Conservation (phyloP, 2,113 vertebrate species). For the Lampris megalopsis region DNA sequence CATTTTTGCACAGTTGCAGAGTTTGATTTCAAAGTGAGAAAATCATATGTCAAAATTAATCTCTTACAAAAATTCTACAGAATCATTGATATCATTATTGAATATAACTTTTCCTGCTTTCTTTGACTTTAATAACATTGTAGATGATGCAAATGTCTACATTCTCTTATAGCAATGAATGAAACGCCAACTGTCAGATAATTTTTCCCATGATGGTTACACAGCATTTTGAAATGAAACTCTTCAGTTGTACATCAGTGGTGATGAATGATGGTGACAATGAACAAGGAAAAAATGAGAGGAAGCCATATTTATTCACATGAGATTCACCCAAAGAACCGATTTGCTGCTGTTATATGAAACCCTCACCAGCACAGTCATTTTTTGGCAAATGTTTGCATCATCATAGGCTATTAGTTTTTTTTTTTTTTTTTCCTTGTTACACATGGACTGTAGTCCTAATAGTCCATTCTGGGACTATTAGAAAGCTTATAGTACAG, state of each 20-base stretch:
- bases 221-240: conserved; percentile 22
- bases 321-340: conserved; percentile 1
- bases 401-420: not conserved
- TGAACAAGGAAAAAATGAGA: not conserved
- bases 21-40: conserved; percentile 26
- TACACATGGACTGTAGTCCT: not conserved
- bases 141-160: not conserved
- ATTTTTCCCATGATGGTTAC: not conserved
- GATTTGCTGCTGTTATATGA: not conserved
- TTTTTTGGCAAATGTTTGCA: not conserved
- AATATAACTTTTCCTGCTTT: not conserved
- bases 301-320: conserved; percentile 11
- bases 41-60: not conserved
- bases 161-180: not conserved
- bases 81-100: not conserved
- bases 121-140: conserved; percentile 10
- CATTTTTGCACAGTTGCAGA: not conserved
- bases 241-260: conserved; percentile 3
- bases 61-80: not conserved
- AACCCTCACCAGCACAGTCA: conserved; percentile 19
- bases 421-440: not conserved
- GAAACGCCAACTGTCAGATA: not conserved
- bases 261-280: not conserved
- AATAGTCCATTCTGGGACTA: not conserved
- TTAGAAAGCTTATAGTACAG: not conserved